Conservation (phyloP, 2,113 vertebrate genomes). For the Trochalopteron elliotii region DNA sequence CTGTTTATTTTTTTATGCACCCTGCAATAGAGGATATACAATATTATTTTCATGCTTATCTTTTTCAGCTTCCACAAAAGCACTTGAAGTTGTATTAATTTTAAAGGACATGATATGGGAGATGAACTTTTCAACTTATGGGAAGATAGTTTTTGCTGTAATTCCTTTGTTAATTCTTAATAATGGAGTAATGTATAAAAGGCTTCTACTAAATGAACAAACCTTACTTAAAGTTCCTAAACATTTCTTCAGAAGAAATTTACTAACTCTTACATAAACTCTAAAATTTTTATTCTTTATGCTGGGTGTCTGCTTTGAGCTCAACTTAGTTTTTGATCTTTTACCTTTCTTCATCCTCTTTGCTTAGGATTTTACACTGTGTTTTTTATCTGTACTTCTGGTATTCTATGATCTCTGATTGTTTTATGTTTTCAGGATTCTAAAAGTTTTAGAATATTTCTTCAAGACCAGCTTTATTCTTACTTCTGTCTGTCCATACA, state of each 20-base stretch:
- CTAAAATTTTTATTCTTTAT: conserved; percentile 53
- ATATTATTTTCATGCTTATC: not conserved
- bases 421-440: conserved; percentile 72
- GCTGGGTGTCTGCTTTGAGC: conserved; percentile 66
- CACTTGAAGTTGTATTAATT: conserved; percentile 14
- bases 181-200: conserved; percentile 48
- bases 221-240: conserved; percentile 45
- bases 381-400: conserved; percentile 67
- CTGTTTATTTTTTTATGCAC: not conserved
- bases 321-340: conserved; percentile 74
- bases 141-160: not conserved
- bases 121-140: conserved; percentile 38
- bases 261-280: conserved; percentile 59
- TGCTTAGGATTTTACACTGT: conserved; percentile 69
- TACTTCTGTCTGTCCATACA: conserved; percentile 20
- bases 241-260: conserved; percentile 58
- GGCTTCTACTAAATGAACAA: conserved; percentile 14
- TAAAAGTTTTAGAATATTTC: conserved; percentile 55
- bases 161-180: conserved; percentile 25
- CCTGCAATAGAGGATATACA: not conserved
- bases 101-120: conserved; percentile 13
- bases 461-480: conserved; percentile 47
- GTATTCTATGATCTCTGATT: conserved; percentile 71
- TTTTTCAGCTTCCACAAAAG: conserved; percentile 32
- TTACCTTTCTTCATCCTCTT: conserved; percentile 69